These are phyloP conservation scores for Heliconius melpomene DNA, from an alignment of 1,140 invertebrate species.

Conservation along the genomic window DNA sequence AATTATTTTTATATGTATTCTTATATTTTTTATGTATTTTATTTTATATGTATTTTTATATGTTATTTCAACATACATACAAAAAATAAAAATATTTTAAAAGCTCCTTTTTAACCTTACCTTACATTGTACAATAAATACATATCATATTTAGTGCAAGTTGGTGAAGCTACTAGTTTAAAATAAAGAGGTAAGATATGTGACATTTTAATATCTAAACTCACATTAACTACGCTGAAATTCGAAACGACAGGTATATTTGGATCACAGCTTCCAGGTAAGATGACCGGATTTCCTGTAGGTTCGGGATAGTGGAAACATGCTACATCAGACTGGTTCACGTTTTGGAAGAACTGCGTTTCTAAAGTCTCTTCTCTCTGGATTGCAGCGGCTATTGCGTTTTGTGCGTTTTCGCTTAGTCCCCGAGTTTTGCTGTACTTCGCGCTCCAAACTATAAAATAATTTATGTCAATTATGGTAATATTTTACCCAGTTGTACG, in stretches of 20 bases:
- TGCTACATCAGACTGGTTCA: slow-evolving; percentile 51
- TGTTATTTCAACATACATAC: too few relatives aligned
- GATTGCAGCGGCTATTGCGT: slow-evolving; percentile 48
- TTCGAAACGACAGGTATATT: slow-evolving; percentile 52
- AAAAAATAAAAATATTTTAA: too few relatives aligned
- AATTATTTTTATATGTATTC: too few relatives aligned
- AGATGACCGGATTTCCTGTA: slow-evolving; percentile 48
- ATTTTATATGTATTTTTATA: too few relatives aligned
- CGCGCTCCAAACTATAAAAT: slow-evolving; percentile 67
- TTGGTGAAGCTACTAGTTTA: too few relatives aligned
- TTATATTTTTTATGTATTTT: too few relatives aligned
- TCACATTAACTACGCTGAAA: slow-evolving; percentile 42
- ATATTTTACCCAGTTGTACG: too few relatives aligned
- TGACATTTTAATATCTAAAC: background rate
- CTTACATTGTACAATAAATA: too few relatives aligned
- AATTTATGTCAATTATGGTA: too few relatives aligned
- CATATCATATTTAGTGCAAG: too few relatives aligned
- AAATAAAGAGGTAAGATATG: background rate
- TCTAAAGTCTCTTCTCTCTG: slow-evolving; percentile 49
- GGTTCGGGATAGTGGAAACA: slow-evolving; percentile 69
- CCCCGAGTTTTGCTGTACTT: slow-evolving; percentile 58
- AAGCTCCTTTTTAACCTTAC: too few relatives aligned
- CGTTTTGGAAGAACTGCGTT: slow-evolving; percentile 51
- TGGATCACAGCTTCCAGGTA: slow-evolving; percentile 64
- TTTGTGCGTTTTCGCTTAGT: slow-evolving; percentile 45